These are phyloP conservation scores for pig (Sus scrofa) DNA, from an alignment of 2,113 vertebrate species.

Conservation along the genomic window DNA sequence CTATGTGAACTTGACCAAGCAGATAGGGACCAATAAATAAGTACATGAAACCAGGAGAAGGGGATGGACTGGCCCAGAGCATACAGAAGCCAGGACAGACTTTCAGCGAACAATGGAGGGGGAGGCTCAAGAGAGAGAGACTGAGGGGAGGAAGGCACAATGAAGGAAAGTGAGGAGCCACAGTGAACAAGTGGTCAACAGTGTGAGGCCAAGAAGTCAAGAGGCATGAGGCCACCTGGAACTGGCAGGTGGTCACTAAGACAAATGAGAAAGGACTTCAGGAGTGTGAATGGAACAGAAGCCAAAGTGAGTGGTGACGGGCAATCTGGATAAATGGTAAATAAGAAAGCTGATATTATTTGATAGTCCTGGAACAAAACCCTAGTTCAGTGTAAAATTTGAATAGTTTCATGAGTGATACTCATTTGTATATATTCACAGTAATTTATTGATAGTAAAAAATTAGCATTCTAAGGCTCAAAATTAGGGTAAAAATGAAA, in stretches of 20 bases:
- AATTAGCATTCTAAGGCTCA: neutral
- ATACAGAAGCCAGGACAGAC: neutral
- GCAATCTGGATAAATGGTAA: neutral
- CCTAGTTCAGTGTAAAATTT: neutral
- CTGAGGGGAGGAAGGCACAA: neutral
- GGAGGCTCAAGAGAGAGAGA: neutral
- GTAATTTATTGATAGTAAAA: neutral
- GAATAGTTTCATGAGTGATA: neutral
- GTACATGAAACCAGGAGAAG: neutral
- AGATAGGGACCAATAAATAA: neutral
- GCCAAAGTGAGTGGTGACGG: neutral
- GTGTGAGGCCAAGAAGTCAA: neutral
- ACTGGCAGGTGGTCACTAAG: neutral
- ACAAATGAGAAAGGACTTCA: neutral
- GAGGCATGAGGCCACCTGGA: neutral
- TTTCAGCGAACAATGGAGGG: neutral
- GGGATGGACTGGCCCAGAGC: no score
- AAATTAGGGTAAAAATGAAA: slow-evolving; percentile 21
- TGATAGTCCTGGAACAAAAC: neutral
- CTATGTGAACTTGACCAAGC: neutral
- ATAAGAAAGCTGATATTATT: neutral
- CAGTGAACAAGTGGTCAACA: neutral
- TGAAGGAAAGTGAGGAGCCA: neutral
- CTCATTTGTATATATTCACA: neutral
- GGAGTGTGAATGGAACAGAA: neutral